Evolutionary conservation across 2,113 vertebrate species (phyloP).

Genomic region (Morphnarchus princeps): DNA sequence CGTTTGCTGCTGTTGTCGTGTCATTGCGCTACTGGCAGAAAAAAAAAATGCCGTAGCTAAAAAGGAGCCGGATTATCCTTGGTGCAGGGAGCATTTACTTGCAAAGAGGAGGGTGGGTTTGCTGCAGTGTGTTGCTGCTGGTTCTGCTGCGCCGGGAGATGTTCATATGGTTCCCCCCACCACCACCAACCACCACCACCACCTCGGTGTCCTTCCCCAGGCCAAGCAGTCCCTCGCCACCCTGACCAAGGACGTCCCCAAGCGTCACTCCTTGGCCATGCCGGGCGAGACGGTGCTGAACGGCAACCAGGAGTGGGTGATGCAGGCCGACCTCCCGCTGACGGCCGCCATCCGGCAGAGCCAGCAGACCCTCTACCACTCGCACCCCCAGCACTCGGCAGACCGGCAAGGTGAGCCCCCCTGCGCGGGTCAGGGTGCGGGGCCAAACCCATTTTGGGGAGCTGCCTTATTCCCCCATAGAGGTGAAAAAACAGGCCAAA

Average conservation of each 20-base stretch:
- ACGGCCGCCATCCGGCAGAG: constrained; percentile 97
- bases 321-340: constrained; percentile 94
- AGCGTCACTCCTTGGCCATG: constrained; percentile 96
- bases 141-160: accelerated
- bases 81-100: neutral
- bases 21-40: neutral
- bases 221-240: constrained; percentile 98
- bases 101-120: neutral
- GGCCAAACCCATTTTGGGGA: neutral
- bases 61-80: neutral
- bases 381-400: constrained; percentile 84
- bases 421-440: accelerated
- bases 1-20: accelerated
- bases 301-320: constrained; percentile 99
- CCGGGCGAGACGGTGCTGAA: constrained; percentile 93
- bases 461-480: neutral
- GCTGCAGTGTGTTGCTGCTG: neutral
- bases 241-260: constrained; percentile 96
- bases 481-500: neutral
- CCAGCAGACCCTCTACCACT: constrained; percentile 95
- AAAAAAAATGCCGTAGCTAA: neutral
- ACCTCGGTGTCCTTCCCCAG: constrained; percentile 53
- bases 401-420: constrained; percentile 90
- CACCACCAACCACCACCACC: accelerated
- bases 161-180: accelerated